A percentile compares a stretch with the other conserved stretches of the same genome.
Conservation (phyloP, 1,140 invertebrate species). For the Choristoneura fumiferana region DNA sequence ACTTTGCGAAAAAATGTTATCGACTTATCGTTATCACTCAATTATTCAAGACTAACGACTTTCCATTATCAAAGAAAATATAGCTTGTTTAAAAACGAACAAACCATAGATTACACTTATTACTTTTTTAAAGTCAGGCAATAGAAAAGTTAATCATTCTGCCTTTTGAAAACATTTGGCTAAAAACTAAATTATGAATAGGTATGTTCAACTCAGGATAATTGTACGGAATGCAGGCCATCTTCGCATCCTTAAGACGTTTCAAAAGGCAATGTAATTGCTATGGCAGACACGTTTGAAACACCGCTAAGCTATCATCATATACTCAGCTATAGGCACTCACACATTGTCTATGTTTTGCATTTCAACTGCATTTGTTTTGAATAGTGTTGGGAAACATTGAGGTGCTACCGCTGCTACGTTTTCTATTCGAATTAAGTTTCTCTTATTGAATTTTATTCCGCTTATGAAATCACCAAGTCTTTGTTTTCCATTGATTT, state of each 20-base stretch:
- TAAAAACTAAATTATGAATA: neutral
- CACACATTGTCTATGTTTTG: slow-evolving; percentile 5
- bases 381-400: neutral
- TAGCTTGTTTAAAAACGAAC: slow-evolving; percentile 1
- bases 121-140: neutral
- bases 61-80: slow-evolving; percentile 14
- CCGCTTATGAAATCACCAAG: neutral
- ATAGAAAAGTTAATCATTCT: neutral
- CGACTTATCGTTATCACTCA: slow-evolving; percentile 10
- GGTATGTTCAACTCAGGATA: neutral
- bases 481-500: slow-evolving; percentile 13
- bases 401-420: neutral
- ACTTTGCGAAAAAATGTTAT: neutral
- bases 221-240: slow-evolving; percentile 28
- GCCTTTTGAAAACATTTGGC: neutral
- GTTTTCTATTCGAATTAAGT: slow-evolving; percentile 11
- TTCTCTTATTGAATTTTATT: slow-evolving; percentile 14
- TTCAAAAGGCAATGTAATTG: slow-evolving; percentile 33
- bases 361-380: slow-evolving; percentile 3
- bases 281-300: slow-evolving; percentile 35
- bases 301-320: slow-evolving; percentile 26
- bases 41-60: slow-evolving; percentile 17
- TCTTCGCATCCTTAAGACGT: slow-evolving; percentile 17
- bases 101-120: neutral
- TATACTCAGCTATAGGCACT: slow-evolving; percentile 37